Conservation (phyloP, 2,797 vertebrate genomes). For the Hemitrygon akajei region DNA sequence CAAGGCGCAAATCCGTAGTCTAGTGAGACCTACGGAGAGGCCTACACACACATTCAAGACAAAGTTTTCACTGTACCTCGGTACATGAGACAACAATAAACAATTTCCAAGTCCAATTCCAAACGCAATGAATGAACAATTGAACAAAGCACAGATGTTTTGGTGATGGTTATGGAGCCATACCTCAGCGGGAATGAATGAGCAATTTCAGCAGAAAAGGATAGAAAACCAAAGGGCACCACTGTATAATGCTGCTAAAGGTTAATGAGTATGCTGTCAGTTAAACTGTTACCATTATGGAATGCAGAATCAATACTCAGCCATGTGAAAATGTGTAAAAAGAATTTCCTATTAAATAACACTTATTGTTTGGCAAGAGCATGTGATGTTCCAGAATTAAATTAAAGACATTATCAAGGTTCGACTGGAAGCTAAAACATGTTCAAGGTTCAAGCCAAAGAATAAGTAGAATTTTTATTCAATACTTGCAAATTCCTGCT, state of each 20-base stretch:
- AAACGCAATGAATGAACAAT: neutral
- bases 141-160: neutral
- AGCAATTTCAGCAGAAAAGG: neutral
- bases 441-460: neutral
- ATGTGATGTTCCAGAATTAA: neutral
- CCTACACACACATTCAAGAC: too few species aligned
- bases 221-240: neutral
- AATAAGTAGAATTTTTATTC: neutral
- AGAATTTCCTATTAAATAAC: neutral
- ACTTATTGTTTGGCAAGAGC: slow-evolving; percentile 17
- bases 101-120: neutral
- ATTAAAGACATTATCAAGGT: slow-evolving; percentile 11
- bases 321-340: slow-evolving; percentile 7
- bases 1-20: too few species aligned
- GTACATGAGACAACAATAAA: too few species aligned
- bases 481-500: neutral
- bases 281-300: neutral
- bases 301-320: slow-evolving; percentile 8
- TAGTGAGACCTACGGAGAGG: too few species aligned
- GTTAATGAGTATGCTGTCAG: slow-evolving; percentile 4
- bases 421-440: neutral
- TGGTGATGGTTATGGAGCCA: neutral
- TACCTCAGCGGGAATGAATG: neutral
- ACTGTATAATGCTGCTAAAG: neutral
- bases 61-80: too few species aligned